Percentiles rank a stretch among this genome's conserved stretches.
These are phyloP conservation scores for Xylocampa areola DNA, from an alignment of 2,888 invertebrate genomes.

Conservation along the genomic window DNA sequence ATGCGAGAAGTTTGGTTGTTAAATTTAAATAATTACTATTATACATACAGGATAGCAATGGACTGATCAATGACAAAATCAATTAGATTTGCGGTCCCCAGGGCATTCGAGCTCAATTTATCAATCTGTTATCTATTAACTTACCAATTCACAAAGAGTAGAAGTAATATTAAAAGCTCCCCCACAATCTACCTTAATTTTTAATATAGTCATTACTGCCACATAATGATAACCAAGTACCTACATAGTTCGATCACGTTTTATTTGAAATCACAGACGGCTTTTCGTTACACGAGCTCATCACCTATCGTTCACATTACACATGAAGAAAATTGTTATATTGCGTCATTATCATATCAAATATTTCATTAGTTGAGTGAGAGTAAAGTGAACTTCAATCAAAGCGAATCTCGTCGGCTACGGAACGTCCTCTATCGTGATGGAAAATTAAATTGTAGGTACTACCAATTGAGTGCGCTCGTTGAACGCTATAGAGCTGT, in stretches of 20 bases:
- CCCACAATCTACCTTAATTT: constrained; percentile 27
- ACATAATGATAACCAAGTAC: constrained; percentile 36
- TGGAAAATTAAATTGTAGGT: constrained; percentile 81
- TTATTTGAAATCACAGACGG: constrained; percentile 41
- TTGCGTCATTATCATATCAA: constrained; percentile 20
- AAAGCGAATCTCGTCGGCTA: constrained; percentile 62
- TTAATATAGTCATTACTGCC: constrained; percentile 37
- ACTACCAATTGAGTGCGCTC: constrained; percentile 68
- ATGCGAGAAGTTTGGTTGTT: constrained; percentile 31
- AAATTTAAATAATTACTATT: constrained; percentile 54
- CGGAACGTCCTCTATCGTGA: constrained; percentile 64
- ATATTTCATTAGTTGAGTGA: constrained; percentile 49
- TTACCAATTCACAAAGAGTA: constrained; percentile 36
- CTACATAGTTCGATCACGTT: constrained; percentile 39
- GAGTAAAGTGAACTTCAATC: constrained; percentile 62
- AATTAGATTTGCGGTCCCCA: constrained; percentile 50
- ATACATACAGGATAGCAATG: constrained; percentile 30
- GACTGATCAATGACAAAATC: constrained; percentile 48
- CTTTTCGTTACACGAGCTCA: constrained; percentile 18
- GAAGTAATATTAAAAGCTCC: constrained; percentile 23
- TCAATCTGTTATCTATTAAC: constrained; percentile 51
- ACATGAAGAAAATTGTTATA: constrained; percentile 26
- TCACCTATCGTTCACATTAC: constrained; percentile 15
- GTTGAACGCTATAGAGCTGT: constrained; percentile 57
- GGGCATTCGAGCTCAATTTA: constrained; percentile 49